Percentiles rank a stretch among this genome's conserved stretches.
Conservation (phyloP, 1,140 invertebrate genomes). For the Papilio dardanus region DNA sequence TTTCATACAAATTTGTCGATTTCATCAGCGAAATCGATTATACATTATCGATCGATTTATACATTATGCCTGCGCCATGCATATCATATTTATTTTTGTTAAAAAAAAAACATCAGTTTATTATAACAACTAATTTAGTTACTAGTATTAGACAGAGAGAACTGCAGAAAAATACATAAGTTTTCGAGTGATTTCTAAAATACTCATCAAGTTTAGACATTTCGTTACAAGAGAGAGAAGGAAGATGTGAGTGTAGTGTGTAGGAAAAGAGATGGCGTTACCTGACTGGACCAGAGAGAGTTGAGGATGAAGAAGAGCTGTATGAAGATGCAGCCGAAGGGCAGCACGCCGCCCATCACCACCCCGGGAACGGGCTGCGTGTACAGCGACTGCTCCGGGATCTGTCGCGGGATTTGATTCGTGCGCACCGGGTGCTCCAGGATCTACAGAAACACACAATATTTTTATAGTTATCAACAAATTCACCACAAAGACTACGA, state of each 20-base stretch:
- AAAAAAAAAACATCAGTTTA: too few relatives aligned
- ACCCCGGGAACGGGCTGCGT: slow-evolving; percentile 96
- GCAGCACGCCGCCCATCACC: slow-evolving; percentile 98
- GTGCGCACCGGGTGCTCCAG: slow-evolving; percentile 98
- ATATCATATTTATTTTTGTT: too few relatives aligned
- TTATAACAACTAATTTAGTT: too few relatives aligned
- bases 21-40: too few relatives aligned
- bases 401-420: slow-evolving; percentile 99
- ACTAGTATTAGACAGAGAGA: too few relatives aligned
- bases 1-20: too few relatives aligned
- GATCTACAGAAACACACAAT: slow-evolving; percentile 82
- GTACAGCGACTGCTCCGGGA: slow-evolving; percentile 98
- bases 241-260: background rate
- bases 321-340: slow-evolving; percentile 99
- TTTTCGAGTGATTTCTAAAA: too few relatives aligned
- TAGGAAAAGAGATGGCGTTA: slow-evolving; percentile 39
- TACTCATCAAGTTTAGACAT: too few relatives aligned
- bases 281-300: slow-evolving; percentile 98
- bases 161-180: too few relatives aligned
- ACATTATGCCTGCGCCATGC: too few relatives aligned
- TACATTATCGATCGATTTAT: too few relatives aligned
- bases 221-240: background rate
- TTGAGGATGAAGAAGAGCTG: slow-evolving; percentile 99
- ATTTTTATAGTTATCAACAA: background rate
- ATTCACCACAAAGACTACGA: too few relatives aligned